These are phyloP conservation scores for Lasioglossum morio DNA, from an alignment of 2,888 invertebrate genomes.

Conservation along the genomic window DNA sequence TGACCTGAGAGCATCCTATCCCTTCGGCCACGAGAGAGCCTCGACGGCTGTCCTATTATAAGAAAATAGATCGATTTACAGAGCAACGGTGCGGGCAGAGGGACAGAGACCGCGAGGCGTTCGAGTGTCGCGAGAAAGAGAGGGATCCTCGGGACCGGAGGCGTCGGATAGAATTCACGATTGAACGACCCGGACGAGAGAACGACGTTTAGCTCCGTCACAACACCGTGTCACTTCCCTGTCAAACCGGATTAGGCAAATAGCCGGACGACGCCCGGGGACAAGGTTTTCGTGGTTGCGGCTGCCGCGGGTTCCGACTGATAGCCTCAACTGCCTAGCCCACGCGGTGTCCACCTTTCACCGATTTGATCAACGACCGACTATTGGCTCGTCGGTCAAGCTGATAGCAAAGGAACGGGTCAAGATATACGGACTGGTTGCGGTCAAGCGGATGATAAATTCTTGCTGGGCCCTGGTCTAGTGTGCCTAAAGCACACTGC, in stretches of 20 bases:
- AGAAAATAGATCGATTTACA: conserved; percentile 80
- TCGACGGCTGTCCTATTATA: conserved; percentile 73
- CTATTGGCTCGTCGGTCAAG: not conserved
- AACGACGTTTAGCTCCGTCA: conserved; percentile 75
- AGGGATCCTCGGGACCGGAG: conserved; percentile 45
- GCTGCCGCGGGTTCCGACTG: conserved; percentile 37
- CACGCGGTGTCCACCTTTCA: conserved; percentile 63
- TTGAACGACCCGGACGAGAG: conserved; percentile 53
- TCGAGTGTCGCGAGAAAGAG: conserved; percentile 26
- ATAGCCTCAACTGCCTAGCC: conserved; percentile 35
- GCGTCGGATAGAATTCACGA: conserved; percentile 69
- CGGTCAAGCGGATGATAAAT: not conserved
- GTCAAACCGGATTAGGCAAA: conserved; percentile 82
- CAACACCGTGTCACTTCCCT: conserved; percentile 80
- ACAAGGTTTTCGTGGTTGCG: conserved; percentile 68
- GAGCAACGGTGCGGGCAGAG: conserved; percentile 32
- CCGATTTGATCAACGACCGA: conserved; percentile 36
- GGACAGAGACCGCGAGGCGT: conserved; percentile 29
- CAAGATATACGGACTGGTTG: not conserved
- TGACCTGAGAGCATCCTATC: conserved; percentile 42
- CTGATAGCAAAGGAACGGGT: not conserved
- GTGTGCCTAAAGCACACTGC: not conserved
- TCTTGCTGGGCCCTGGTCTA: not conserved
- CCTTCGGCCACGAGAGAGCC: conserved; percentile 34
- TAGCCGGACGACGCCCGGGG: conserved; percentile 61